Evolutionary conservation across 2,797 vertebrate genomes (phyloP), one percentile per base, ranked within the genome.

Genomic region (Manis javanica): DNA sequence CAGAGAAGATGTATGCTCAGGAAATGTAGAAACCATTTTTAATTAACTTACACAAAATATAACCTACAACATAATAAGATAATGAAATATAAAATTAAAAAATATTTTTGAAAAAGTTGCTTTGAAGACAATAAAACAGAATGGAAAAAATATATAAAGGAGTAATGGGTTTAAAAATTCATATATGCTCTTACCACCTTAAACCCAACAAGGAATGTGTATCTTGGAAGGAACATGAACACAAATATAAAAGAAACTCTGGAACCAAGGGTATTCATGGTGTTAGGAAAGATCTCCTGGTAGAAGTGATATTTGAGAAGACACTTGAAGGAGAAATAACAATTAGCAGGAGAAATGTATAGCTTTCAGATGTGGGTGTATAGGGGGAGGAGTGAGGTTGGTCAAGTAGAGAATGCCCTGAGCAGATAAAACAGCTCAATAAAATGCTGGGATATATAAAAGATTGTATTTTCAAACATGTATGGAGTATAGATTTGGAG

Each of bases 61-160:
- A 86, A 46, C 18, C 34, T 75, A 89, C 16, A 46, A 46, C 18
- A 46, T 66, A 87, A 68, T 42, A 94, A 29, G 39, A 71, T 55
- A 21, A 68, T 77, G 29, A 92, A 79, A 81, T 81, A 55, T 6
- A 79, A 93, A 87, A 61, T 77, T 57, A 53, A 66, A 82, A 92
- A 42, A 37, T 88, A 68, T 31, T 63, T 37, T 69, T 59, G 8
- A 26, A 90, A 85, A 78, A 57, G 14, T 13, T 49, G 68, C 29
- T 83, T 93, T 10, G 29, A 87, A 92, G 49, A 55, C 16, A 95
- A 82, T 93, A 55, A 91, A 94, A 77, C 2, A 63, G 61, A 5
- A 61, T 61, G 37, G 77, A 96, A 87, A 19, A 66, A 84, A 87
- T 91, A 74, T 18, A 15, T 24, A 53, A 71, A 93, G 15, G 59